Evolutionary conservation across 1,140 invertebrate genomes (phyloP), one percentile per base, ranked within the genome.

Genomic region (Drosophila nebulosa): DNA sequence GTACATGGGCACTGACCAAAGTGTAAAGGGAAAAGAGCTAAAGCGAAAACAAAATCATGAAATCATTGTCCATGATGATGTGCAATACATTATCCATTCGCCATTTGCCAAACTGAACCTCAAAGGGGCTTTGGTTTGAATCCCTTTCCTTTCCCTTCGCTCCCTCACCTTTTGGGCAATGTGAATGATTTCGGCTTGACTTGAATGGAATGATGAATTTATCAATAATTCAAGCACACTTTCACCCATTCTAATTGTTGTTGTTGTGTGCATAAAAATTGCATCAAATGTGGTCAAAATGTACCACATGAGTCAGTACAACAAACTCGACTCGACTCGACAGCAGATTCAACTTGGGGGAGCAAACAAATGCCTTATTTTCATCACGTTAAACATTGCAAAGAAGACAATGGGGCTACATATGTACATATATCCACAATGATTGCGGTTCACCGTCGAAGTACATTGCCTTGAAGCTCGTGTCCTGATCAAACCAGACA

Each of bases 1-100:
- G n/a, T n/a, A 57, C 71, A 59, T 30, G 22, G 55, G n/a, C 42
- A 26, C 16, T 24, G 46, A 53, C 22, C 7, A 24, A 63, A 50
- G 21, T 57, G 32, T 6, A 46, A 46, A 46, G 39, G 39, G 16
- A 46, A 46, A 16, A 18, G 24, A 26, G 53, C 39, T 58, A 64
- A 53, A 27, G 53, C 36, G 50, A 58, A 76, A 69, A 67, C 64
- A 53, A 80, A 85, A 85, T 86, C 81, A 85, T 85, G 81, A 75
- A 86, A 86, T 86, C 81, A 86, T 86, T 86, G 81, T 86, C 74
- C 83, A 86, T 79, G 78, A 86, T 86, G 81, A 86, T 81, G 83
- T 72, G 68, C 81, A 80, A 86, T 86, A 75, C 81, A 86, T 86
- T 86, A 86, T 80, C 80, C 70, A 81, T 86, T 81, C 81, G 65